These are phyloP conservation scores for Meandrina meandrites DNA, from an alignment of 92 coral and sea anemone species.

Conservation along the genomic window DNA sequence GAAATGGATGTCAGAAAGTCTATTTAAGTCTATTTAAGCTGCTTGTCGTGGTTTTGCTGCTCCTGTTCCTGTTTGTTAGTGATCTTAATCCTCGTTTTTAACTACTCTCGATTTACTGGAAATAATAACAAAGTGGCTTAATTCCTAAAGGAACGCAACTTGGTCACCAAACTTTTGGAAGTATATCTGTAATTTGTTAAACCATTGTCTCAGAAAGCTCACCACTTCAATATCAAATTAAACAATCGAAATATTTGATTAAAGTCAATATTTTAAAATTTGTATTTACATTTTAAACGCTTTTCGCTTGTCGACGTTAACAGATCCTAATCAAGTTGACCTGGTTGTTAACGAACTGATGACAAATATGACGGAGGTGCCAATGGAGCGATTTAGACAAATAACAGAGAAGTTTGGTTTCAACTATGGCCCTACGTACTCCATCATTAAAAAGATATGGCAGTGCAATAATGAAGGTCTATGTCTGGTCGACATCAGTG, in stretches of 20 bases:
- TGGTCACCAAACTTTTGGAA: not conserved
- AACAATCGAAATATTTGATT: too few species aligned
- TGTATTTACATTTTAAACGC: too few species aligned
- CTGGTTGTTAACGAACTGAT: constrained; percentile 33
- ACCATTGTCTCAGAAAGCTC: too few species aligned
- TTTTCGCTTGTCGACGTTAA: not conserved
- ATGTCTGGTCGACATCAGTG: constrained; percentile 61
- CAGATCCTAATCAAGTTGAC: constrained; percentile 1
- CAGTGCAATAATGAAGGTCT: constrained; percentile 63
- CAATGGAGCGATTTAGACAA: constrained; percentile 57
- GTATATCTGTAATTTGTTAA: not conserved
- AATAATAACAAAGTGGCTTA: not conserved
- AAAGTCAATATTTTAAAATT: too few species aligned
- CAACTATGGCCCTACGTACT: constrained; percentile 76
- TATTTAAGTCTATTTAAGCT: too few species aligned
- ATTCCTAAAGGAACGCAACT: too few species aligned
- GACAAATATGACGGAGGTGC: constrained; percentile 51
- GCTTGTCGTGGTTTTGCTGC: too few species aligned
- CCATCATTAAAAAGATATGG: constrained; percentile 75
- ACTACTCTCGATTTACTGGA: not conserved
- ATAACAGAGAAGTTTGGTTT: constrained; percentile 69
- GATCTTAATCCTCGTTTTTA: not conserved
- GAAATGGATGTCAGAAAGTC: too few species aligned
- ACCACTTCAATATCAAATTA: too few species aligned
- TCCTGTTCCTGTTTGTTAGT: not conserved